phyloP scores from a whole-genome alignment of 1,140 invertebrate species.

The Zaprionus kolodkinae region DNA sequence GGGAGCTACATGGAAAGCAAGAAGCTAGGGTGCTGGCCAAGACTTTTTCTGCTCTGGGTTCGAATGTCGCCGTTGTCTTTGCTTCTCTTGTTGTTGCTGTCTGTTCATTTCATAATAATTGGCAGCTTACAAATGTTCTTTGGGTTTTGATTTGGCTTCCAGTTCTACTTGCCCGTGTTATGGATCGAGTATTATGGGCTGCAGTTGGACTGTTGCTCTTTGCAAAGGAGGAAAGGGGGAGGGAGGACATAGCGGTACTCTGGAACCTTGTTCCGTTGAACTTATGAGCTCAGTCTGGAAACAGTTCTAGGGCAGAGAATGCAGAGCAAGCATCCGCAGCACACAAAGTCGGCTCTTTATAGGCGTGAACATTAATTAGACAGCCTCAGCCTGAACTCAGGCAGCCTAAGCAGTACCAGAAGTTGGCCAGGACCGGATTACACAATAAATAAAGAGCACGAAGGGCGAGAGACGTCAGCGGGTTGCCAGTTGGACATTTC shows the following conservation, averaged over 20 bases:
- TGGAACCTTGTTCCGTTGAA: constrained; percentile 73
- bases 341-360: constrained; percentile 72
- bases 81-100: constrained; percentile 55
- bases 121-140: constrained; percentile 81
- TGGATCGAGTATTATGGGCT: constrained; percentile 6
- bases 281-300: constrained; percentile 41
- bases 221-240: not conserved
- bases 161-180: constrained; percentile 41
- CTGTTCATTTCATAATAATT: constrained; percentile 79
- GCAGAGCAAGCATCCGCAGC: constrained; percentile 60
- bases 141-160: constrained; percentile 72
- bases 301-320: constrained; percentile 48
- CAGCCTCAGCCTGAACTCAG: constrained; percentile 45
- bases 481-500: constrained; percentile 19
- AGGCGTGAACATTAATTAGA: constrained; percentile 78
- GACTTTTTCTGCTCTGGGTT: constrained; percentile 30
- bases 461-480: constrained; percentile 48
- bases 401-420: constrained; percentile 19
- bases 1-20: not conserved
- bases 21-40: not conserved
- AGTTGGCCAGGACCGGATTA: constrained; percentile 41
- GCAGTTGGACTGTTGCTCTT: constrained; percentile 49
- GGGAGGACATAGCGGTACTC: constrained; percentile 54
- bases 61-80: constrained; percentile 63
- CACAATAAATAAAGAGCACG: constrained; percentile 58